These are phyloP conservation scores for Drosophila mercatorum DNA, from an alignment of 2,888 invertebrate species.

Conservation along the genomic window DNA sequence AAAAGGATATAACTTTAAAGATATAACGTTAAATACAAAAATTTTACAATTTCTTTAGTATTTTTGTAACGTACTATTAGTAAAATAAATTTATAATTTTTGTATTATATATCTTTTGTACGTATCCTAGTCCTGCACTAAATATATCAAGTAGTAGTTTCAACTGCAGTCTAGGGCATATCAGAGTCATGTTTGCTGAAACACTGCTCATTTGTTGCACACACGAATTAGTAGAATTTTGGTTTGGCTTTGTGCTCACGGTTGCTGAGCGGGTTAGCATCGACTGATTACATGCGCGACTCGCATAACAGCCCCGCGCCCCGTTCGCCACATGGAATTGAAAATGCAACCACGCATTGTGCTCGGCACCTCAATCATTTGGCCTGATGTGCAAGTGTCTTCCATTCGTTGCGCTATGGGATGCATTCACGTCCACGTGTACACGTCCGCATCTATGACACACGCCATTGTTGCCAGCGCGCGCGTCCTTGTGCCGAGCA, in stretches of 20 bases:
- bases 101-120: background rate
- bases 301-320: slow-evolving; percentile 10
- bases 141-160: too few relatives aligned
- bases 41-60: too few relatives aligned
- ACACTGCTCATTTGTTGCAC: background rate
- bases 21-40: too few relatives aligned
- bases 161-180: background rate
- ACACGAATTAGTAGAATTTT: slow-evolving; percentile 3
- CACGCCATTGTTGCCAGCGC: slow-evolving; percentile 34
- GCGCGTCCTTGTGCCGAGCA: slow-evolving; percentile 18
- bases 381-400: slow-evolving; percentile 46
- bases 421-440: slow-evolving; percentile 36
- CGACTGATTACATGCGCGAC: slow-evolving; percentile 41
- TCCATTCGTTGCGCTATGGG: slow-evolving; percentile 23
- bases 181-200: background rate
- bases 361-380: slow-evolving; percentile 49
- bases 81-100: background rate
- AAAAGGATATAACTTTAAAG: too few relatives aligned
- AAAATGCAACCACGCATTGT: slow-evolving; percentile 47
- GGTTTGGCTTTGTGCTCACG: background rate
- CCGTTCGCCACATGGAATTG: slow-evolving; percentile 20
- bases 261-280: slow-evolving; percentile 15
- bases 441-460: slow-evolving; percentile 21
- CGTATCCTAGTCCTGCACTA: too few relatives aligned
- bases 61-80: too few relatives aligned